phyloP scores from a whole-genome alignment of 2,797 vertebrate species.

The Tenualosa thibaudeaui region DNA sequence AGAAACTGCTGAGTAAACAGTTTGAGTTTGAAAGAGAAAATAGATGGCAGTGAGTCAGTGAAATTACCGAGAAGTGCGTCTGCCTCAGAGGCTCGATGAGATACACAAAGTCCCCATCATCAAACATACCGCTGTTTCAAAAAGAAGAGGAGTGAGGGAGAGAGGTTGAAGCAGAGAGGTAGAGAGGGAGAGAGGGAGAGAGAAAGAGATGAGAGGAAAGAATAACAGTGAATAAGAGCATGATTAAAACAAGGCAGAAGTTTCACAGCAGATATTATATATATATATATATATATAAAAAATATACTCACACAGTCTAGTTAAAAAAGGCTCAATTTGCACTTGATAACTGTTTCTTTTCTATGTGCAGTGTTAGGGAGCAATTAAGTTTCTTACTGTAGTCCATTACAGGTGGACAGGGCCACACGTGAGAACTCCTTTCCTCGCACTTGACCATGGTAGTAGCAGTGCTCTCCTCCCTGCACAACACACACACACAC shows the following conservation, averaged over 20 bases:
- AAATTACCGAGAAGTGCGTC: constrained; percentile 74
- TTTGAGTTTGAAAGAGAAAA: background rate
- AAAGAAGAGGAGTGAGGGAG: constrained; percentile 18
- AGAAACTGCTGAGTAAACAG: too few relatives aligned
- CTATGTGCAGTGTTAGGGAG: background rate
- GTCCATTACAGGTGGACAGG: constrained; percentile 80
- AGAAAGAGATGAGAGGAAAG: background rate
- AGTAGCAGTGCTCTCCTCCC: constrained; percentile 89
- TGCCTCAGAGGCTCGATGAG: constrained; percentile 79
- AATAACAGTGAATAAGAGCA: background rate
- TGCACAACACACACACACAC: constrained; percentile 47
- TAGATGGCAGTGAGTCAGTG: background rate
- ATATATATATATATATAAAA: too few relatives aligned
- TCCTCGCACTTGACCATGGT: constrained; percentile 82
- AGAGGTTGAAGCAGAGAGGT: background rate
- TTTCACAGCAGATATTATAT: too few relatives aligned
- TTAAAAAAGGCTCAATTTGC: background rate
- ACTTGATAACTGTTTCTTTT: background rate
- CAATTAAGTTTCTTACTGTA: background rate
- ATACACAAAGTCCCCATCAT: constrained; percentile 76
- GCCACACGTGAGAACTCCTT: constrained; percentile 78
- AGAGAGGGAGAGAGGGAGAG: background rate
- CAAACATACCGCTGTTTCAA: constrained; percentile 81
- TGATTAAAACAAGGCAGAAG: too few relatives aligned
- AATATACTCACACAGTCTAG: background rate